Percentiles rank a stretch among this genome's conserved stretches.
Evolutionary conservation across 2,113 vertebrate species (phyloP).

Genomic region (Podarcis raffonei): DNA sequence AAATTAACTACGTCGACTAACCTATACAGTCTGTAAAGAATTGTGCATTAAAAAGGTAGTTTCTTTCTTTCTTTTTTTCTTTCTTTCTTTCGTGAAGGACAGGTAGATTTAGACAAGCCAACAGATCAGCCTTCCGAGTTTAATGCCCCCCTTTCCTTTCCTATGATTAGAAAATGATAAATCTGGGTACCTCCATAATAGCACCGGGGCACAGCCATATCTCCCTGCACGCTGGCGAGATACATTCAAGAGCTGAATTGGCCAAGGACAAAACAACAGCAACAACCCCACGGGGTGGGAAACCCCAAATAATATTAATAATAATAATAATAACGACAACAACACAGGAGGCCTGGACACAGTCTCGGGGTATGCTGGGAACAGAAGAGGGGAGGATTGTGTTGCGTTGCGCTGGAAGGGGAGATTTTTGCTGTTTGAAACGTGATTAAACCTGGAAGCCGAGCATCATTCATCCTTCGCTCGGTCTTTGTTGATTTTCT

Average conservation of each 20-base stretch:
- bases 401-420: neutral
- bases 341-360: constrained; percentile 70
- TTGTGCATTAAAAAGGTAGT: constrained; percentile 97
- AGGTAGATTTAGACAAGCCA: constrained; percentile 84
- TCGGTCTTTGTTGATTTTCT: constrained; percentile 97
- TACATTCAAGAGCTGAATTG: constrained; percentile 63
- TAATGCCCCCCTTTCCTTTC: constrained; percentile 73
- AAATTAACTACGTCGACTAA: constrained; percentile 83
- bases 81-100: constrained; percentile 69
- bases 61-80: constrained; percentile 58
- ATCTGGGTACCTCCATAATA: constrained; percentile 75
- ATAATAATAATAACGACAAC: constrained; percentile 1
- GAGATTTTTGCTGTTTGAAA: neutral
- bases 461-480: constrained; percentile 85
- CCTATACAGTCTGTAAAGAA: constrained; percentile 81
- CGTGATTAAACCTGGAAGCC: neutral
- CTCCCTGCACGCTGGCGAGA: constrained; percentile 55
- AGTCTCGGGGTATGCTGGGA: constrained; percentile 52
- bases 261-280: constrained; percentile 28
- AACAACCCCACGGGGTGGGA: neutral
- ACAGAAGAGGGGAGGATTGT: neutral
- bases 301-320: neutral
- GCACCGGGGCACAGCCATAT: constrained; percentile 64
- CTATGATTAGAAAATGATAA: constrained; percentile 70
- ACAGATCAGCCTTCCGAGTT: constrained; percentile 65